Conservation (phyloP, 2,888 invertebrate genomes). For the Hypselothyrea guttata region DNA sequence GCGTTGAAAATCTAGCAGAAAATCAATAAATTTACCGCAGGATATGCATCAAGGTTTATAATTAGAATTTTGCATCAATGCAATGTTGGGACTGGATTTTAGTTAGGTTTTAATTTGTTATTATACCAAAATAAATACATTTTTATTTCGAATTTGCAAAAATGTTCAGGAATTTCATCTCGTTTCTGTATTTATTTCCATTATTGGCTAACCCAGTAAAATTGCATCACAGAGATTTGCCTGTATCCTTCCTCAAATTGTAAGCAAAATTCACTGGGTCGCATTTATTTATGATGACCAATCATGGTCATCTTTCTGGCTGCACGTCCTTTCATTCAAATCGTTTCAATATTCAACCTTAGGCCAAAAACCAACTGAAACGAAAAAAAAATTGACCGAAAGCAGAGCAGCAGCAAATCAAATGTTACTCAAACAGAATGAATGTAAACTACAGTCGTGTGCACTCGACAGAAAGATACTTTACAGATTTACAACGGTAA, state of each 20-base stretch:
- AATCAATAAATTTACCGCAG: constrained; percentile 32
- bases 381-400: constrained; percentile 50
- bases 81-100: too few relatives aligned
- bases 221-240: not conserved
- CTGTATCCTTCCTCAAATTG: constrained; percentile 8
- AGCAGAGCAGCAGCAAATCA: constrained; percentile 39
- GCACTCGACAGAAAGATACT: too few relatives aligned
- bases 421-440: constrained; percentile 39
- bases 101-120: too few relatives aligned
- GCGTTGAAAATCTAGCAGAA: not conserved
- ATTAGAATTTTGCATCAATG: not conserved
- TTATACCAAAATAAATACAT: too few relatives aligned
- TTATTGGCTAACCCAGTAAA: too few relatives aligned
- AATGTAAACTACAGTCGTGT: too few relatives aligned
- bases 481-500: too few relatives aligned
- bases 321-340: constrained; percentile 14
- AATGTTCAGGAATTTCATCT: too few relatives aligned
- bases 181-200: too few relatives aligned
- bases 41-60: not conserved
- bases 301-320: constrained; percentile 11
- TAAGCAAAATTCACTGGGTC: constrained; percentile 49
- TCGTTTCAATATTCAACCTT: constrained; percentile 42
- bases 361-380: constrained; percentile 47
- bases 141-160: too few relatives aligned
- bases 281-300: constrained; percentile 35